Evolutionary conservation across 2,797 vertebrate genomes (phyloP).

Genomic region (Sebastes vulpes): DNA sequence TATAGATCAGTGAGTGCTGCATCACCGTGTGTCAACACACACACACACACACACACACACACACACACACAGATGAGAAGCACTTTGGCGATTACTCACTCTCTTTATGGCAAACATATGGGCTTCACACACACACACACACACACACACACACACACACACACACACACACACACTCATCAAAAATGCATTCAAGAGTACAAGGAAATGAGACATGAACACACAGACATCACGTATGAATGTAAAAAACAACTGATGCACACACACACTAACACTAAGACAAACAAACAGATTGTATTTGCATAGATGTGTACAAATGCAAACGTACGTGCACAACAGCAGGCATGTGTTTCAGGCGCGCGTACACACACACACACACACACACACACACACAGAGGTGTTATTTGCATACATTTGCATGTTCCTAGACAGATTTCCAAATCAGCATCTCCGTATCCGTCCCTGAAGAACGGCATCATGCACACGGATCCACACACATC

Average conservation of each 20-base stretch:
- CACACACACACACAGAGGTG: slow-evolving; percentile 5
- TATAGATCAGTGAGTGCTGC: slow-evolving; percentile 31
- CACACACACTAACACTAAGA: background rate
- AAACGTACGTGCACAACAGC: slow-evolving; percentile 40
- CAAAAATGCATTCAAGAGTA: slow-evolving; percentile 37
- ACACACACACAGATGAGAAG: slow-evolving; percentile 13
- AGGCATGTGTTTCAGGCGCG: slow-evolving; percentile 37
- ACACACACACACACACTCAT: background rate
- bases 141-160: slow-evolving; percentile 4
- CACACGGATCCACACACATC: slow-evolving; percentile 16
- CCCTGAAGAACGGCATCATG: slow-evolving; percentile 57
- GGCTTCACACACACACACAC: slow-evolving; percentile 3
- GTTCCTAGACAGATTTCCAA: slow-evolving; percentile 77
- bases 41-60: background rate
- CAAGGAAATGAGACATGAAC: slow-evolving; percentile 27
- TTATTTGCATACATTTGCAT: slow-evolving; percentile 79
- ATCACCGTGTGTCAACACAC: slow-evolving; percentile 4
- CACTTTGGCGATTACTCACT: slow-evolving; percentile 54
- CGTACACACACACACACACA: slow-evolving; percentile 3
- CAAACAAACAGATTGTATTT: slow-evolving; percentile 53
- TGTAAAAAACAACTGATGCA: slow-evolving; percentile 4
- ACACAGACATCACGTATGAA: background rate
- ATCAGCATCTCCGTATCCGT: slow-evolving; percentile 74
- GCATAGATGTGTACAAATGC: slow-evolving; percentile 59
- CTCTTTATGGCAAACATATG: slow-evolving; percentile 61